phyloP scores from a whole-genome alignment of 2,113 vertebrate genomes.

The Amia ocellicauda region DNA sequence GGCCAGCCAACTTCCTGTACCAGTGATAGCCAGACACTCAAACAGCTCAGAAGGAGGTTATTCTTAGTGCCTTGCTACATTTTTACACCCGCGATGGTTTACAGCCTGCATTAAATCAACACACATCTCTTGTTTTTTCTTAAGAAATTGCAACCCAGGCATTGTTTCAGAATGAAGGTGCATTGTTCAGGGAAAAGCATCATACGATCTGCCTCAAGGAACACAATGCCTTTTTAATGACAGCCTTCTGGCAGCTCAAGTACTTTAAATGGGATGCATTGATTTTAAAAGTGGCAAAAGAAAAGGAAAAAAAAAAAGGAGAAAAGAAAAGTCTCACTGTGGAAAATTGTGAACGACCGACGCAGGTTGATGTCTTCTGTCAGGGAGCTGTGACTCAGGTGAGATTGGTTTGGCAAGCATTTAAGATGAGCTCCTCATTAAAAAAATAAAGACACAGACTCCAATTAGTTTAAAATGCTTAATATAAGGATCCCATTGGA shows the following conservation, averaged over 20 bases:
- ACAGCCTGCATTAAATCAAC: slow-evolving; percentile 20
- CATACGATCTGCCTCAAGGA: slow-evolving; percentile 16
- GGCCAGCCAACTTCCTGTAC: no score
- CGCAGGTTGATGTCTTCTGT: background rate
- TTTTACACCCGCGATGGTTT: background rate
- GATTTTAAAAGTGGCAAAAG: slow-evolving; percentile 7
- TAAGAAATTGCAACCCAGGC: slow-evolving; percentile 21
- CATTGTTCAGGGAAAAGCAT: slow-evolving; percentile 13
- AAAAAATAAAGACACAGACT: no score
- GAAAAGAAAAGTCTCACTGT: background rate
- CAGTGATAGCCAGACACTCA: no score
- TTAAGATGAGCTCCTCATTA: no score
- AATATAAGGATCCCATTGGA: no score
- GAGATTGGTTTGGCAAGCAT: no score
- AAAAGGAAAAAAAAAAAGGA: no score
- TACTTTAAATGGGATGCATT: slow-evolving; percentile 16
- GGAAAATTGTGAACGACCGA: background rate
- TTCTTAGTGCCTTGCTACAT: no score
- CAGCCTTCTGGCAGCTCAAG: background rate
- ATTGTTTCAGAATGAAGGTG: slow-evolving; percentile 2
- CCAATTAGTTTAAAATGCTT: no score
- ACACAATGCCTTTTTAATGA: slow-evolving; percentile 29
- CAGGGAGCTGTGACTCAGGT: background rate
- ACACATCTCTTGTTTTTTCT: background rate
- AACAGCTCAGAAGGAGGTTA: no score